These are phyloP conservation scores for Troides aeacus DNA, from an alignment of 2,888 invertebrate genomes.

Conservation along the genomic window DNA sequence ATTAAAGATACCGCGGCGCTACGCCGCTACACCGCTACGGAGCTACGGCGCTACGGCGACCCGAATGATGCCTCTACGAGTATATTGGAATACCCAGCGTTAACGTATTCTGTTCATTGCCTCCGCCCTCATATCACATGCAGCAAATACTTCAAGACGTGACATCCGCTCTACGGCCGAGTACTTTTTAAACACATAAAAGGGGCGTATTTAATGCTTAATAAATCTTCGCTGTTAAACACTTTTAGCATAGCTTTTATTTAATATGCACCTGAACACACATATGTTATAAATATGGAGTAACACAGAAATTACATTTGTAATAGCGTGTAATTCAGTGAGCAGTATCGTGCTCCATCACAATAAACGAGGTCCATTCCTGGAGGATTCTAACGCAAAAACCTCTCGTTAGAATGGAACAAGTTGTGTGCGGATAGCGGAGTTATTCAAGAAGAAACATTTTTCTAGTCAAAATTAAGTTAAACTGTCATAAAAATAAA, in stretches of 20 bases:
- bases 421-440: conserved; percentile 2
- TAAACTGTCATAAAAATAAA: no score
- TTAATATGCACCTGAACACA: no score
- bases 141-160: neutral
- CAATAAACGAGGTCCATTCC: conserved; percentile 11
- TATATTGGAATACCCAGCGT: conserved; percentile 30
- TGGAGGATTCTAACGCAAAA: conserved; percentile 6
- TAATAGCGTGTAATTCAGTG: conserved; percentile 2
- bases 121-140: neutral
- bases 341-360: conserved; percentile 7
- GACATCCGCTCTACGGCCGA: no score
- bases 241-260: no score
- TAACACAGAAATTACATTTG: no score
- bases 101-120: neutral
- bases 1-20: conserved; percentile 38
- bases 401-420: neutral
- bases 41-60: conserved; percentile 32
- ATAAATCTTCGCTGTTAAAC: no score
- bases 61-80: conserved; percentile 30
- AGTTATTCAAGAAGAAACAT: neutral
- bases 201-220: no score
- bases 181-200: no score
- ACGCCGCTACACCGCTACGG: neutral
- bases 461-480: no score
- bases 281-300: no score